These are phyloP conservation scores for Platichthys flesus DNA, from an alignment of 2,113 vertebrate species.

Conservation along the genomic window DNA sequence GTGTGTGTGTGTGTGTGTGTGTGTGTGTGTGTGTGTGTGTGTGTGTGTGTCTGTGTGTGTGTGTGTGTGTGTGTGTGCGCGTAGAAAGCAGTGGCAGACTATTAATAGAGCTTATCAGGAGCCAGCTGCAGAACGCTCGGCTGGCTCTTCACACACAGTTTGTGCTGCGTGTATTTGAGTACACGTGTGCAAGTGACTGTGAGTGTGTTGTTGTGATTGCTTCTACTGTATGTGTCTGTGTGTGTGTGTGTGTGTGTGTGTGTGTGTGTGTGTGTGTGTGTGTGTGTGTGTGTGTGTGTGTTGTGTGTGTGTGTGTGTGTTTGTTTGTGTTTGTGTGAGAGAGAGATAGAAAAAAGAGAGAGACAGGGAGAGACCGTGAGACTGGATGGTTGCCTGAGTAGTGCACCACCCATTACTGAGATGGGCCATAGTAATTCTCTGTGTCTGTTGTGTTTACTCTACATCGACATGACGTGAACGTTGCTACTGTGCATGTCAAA, in stretches of 20 bases:
- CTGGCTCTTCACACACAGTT: slow-evolving; percentile 21
- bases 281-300: slow-evolving; percentile 15
- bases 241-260: background rate
- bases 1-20: background rate
- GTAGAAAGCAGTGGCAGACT: slow-evolving; percentile 51
- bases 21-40: background rate
- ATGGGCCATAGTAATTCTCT: slow-evolving; percentile 10
- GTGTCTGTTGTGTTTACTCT: background rate
- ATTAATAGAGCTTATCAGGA: slow-evolving; percentile 75
- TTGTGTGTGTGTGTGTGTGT: slow-evolving; percentile 7
- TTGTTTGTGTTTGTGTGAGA: background rate
- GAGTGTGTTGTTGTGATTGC: background rate
- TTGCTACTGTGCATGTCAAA: background rate
- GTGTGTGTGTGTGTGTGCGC: background rate
- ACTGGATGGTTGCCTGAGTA: slow-evolving; percentile 9
- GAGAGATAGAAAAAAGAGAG: background rate
- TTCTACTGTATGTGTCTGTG: background rate
- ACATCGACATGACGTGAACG: background rate
- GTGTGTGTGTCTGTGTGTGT: background rate
- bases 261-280: slow-evolving; percentile 2
- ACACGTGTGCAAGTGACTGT: background rate
- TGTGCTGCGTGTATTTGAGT: slow-evolving; percentile 15
- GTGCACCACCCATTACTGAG: slow-evolving; percentile 17
- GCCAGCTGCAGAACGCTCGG: slow-evolving; percentile 67
- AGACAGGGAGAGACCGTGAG: background rate